Percentiles rank a stretch among this genome's conserved stretches.
Evolutionary conservation across 2,113 vertebrate genomes (phyloP).

Genomic region (Megaceryle maxima): DNA sequence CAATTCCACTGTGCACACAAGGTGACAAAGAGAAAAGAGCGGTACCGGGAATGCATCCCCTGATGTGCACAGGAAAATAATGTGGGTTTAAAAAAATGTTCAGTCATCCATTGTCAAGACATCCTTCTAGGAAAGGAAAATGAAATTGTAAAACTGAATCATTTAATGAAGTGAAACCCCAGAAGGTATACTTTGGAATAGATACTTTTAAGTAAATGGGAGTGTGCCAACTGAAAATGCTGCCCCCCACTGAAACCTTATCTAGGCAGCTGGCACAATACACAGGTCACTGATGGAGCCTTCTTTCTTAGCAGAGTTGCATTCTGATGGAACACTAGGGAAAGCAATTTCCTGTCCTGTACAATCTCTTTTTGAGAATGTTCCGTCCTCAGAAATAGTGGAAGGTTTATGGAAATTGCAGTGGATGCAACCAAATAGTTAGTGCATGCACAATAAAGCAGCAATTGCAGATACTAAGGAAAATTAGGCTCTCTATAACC

Average conservation of each 20-base stretch:
- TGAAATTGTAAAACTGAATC: not conserved
- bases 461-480: constrained; percentile 15
- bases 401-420: constrained; percentile 7
- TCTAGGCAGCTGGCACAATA: not conserved
- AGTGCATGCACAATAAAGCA: constrained; percentile 1
- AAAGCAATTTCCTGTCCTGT: not conserved
- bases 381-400: not conserved
- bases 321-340: not conserved
- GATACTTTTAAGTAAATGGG: not conserved
- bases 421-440: not conserved
- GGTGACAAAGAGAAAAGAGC: not conserved
- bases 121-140: not conserved
- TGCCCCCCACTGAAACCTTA: not conserved
- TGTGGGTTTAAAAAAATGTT: not conserved
- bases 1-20: not conserved
- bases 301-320: not conserved
- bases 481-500: constrained; percentile 22
- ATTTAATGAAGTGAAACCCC: not conserved
- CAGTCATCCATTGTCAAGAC: not conserved
- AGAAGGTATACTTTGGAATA: not conserved
- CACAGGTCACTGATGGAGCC: not conserved
- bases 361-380: not conserved
- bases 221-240: not conserved
- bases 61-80: not conserved
- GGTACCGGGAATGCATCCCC: not conserved